Conservation (phyloP, 2,797 vertebrate species). For the Neomorphus geoffroyi region DNA sequence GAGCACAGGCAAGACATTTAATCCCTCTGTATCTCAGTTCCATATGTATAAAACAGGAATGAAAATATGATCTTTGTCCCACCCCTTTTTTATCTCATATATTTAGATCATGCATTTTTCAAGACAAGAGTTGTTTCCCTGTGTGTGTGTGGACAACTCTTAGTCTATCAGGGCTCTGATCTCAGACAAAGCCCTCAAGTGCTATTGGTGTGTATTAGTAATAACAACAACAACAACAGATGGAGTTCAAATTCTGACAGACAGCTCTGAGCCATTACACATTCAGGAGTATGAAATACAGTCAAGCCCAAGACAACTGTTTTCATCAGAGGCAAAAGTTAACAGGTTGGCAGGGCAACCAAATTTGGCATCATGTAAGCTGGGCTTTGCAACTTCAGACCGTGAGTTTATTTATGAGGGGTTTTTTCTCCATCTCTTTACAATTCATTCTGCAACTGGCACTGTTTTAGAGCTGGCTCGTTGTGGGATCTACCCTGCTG, state of each 20-base stretch:
- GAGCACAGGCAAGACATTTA: constrained; percentile 41
- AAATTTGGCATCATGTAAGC: neutral
- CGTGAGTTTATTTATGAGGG: neutral
- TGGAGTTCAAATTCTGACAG: neutral
- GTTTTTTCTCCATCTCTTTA: neutral
- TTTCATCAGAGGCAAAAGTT: neutral
- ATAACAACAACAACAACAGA: neutral
- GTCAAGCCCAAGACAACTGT: neutral
- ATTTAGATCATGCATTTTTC: neutral
- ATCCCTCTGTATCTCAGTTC: constrained; percentile 26
- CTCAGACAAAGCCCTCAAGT: neutral
- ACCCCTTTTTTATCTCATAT: constrained; percentile 25
- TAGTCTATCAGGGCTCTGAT: neutral
- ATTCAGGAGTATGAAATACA: neutral
- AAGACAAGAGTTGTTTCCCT: neutral
- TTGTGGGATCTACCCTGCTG: constrained; percentile 22
- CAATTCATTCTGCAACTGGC: neutral
- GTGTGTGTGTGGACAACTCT: accelerated
- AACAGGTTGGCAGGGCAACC: neutral
- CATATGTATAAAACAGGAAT: constrained; percentile 38
- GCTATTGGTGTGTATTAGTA: neutral
- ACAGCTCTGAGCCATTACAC: neutral
- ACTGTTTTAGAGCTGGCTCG: neutral
- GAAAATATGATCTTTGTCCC: neutral
- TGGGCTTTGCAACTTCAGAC: constrained; percentile 21